These are phyloP conservation scores for Dexiosoma caninum DNA, from an alignment of 2,888 invertebrate genomes.

Conservation along the genomic window DNA sequence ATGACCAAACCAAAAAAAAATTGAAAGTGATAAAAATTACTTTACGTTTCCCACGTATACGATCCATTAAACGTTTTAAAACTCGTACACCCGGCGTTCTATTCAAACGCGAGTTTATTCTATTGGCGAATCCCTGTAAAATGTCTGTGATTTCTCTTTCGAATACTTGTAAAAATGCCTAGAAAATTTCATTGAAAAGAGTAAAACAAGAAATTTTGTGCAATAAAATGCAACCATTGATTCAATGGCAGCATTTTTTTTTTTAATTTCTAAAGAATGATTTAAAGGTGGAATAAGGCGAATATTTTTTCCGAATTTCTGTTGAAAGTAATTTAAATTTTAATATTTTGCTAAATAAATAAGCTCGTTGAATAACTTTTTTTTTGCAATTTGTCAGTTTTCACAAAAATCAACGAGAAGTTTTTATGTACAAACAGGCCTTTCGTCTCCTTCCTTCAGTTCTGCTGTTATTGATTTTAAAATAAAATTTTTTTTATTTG, in stretches of 20 bases:
- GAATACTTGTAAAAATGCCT: slow-evolving; percentile 78
- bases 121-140: slow-evolving; percentile 77
- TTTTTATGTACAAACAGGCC: no score
- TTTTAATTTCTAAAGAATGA: no score
- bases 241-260: no score
- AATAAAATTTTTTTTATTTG: no score
- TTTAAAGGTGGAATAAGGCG: neutral
- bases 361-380: no score
- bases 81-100: slow-evolving; percentile 77
- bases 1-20: slow-evolving; percentile 21
- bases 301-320: no score
- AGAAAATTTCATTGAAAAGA: slow-evolving; percentile 65
- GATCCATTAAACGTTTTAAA: slow-evolving; percentile 77
- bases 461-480: no score
- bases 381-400: no score
- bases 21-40: slow-evolving; percentile 72
- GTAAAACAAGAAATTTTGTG: neutral
- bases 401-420: no score
- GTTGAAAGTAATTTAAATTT: no score
- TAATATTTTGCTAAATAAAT: no score
- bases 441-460: no score
- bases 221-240: neutral
- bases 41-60: slow-evolving; percentile 79
- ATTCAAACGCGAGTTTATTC: slow-evolving; percentile 77
- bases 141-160: slow-evolving; percentile 78